Evolutionary conservation across 2,113 vertebrate species (phyloP).

Genomic region (Oophaga pumilio): DNA sequence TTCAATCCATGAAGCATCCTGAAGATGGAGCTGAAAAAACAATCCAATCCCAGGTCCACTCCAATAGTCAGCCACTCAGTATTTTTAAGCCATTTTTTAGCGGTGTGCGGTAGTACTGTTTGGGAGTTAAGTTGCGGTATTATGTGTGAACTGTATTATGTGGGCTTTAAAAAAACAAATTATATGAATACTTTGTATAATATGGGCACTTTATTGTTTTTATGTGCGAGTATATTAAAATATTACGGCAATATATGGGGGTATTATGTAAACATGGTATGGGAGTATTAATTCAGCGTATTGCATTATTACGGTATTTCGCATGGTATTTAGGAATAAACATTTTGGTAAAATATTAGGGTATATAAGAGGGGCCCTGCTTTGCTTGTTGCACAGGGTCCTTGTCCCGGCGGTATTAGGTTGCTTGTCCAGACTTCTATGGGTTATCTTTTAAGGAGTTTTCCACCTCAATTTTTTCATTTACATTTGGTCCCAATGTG

Average conservation of each 20-base stretch:
- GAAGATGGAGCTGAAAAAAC: too few species aligned
- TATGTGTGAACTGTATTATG: neutral
- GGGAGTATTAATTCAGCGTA: neutral
- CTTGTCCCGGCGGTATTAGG: too few species aligned
- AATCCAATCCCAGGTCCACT: too few species aligned
- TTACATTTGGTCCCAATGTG: too few species aligned
- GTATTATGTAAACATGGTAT: neutral
- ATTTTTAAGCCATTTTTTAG: too few species aligned
- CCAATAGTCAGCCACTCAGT: too few species aligned
- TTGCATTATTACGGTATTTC: neutral
- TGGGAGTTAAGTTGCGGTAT: too few species aligned
- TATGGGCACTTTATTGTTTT: neutral
- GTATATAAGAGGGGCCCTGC: neutral
- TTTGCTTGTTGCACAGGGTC: too few species aligned
- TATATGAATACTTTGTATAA: too few species aligned
- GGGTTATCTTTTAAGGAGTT: neutral
- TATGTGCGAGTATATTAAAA: neutral
- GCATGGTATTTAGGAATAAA: neutral
- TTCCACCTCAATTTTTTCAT: too few species aligned
- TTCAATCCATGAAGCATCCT: too few species aligned
- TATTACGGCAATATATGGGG: neutral
- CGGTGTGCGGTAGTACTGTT: too few species aligned
- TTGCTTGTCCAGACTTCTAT: neutral
- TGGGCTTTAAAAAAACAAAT: neutral
- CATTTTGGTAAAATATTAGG: neutral